phyloP scores from a whole-genome alignment of 2,113 vertebrate genomes.

The Rutilus rutilus region DNA sequence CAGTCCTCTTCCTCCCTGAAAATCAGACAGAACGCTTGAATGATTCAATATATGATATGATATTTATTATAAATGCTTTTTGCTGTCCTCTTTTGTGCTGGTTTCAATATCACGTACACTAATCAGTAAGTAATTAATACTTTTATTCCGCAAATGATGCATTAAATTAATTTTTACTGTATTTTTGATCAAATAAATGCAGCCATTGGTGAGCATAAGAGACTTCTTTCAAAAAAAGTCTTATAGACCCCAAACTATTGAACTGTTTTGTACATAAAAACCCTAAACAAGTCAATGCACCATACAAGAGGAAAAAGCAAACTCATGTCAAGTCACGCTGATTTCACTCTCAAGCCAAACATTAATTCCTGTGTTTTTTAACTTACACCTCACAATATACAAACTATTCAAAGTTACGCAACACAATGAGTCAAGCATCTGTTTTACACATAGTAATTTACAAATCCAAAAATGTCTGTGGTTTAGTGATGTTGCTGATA shows the following conservation, averaged over 20 bases:
- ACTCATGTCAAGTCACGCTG: neutral
- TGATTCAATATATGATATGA: neutral
- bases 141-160: too few relatives aligned
- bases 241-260: too few relatives aligned
- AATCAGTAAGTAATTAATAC: too few relatives aligned
- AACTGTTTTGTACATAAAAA: too few relatives aligned
- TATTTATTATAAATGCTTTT: neutral
- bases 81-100: neutral
- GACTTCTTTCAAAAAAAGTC: too few relatives aligned
- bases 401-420: neutral
- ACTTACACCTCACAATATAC: neutral
- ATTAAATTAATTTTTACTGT: neutral
- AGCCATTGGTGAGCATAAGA: neutral
- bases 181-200: neutral
- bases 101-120: neutral
- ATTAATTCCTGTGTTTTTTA: neutral
- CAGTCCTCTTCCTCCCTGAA: constrained; percentile 76
- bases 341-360: neutral
- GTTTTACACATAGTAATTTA: neutral
- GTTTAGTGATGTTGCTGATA: neutral
- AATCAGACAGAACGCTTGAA: neutral
- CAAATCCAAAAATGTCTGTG: neutral
- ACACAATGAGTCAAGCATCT: neutral
- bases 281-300: too few relatives aligned
- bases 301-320: neutral